These are phyloP conservation scores for Semnopithecus entellus DNA, from an alignment of 2,113 vertebrate genomes.

Conservation along the genomic window DNA sequence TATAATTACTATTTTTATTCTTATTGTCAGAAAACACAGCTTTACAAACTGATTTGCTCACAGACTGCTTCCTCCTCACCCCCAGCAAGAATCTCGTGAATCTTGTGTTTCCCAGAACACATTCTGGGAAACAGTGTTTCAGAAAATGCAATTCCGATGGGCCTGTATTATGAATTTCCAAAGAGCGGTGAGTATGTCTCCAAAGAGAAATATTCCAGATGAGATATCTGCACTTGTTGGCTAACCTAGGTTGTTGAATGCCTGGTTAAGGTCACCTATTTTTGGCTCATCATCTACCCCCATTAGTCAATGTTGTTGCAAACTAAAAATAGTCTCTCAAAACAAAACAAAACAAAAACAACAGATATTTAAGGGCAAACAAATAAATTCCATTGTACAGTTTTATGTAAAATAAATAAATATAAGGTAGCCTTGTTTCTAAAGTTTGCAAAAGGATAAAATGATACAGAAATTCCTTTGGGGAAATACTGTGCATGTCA, in stretches of 20 bases:
- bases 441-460: not conserved
- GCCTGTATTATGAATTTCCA: not conserved
- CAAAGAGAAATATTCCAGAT: not conserved
- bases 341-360: not conserved
- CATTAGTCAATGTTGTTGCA: not conserved
- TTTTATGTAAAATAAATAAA: not conserved
- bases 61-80: not conserved
- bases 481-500: not conserved
- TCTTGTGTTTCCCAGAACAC: not conserved
- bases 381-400: constrained; percentile 13
- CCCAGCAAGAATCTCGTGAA: not conserved
- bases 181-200: not conserved
- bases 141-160: not conserved
- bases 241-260: not conserved
- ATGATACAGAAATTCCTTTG: not conserved
- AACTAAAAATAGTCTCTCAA: not conserved
- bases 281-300: not conserved
- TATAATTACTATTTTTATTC: constrained; percentile 44
- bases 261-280: not conserved
- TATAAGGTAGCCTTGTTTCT: not conserved
- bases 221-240: not conserved
- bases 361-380: not conserved
- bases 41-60: constrained; percentile 3
- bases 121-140: not conserved
- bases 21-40: constrained; percentile 30